These are phyloP conservation scores for Dermochelys coriacea DNA, from an alignment of 2,797 vertebrate species.

Conservation along the genomic window DNA sequence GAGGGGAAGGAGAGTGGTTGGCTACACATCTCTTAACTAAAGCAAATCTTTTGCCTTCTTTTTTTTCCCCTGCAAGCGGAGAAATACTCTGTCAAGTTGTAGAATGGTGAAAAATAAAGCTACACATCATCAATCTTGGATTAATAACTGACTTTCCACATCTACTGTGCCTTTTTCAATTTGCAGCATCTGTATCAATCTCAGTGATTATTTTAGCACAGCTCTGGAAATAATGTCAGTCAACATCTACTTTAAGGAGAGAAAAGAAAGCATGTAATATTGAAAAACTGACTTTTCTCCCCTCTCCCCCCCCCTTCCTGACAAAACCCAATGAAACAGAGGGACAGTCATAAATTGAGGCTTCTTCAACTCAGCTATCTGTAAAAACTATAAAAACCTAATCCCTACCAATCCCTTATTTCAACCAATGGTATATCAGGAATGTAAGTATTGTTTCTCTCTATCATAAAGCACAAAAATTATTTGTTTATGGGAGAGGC, in stretches of 20 bases:
- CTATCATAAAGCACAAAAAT: background rate
- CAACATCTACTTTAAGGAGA: background rate
- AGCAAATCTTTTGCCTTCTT: background rate
- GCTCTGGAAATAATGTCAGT: background rate
- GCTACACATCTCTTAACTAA: background rate
- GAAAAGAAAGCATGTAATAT: background rate
- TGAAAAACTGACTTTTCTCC: background rate
- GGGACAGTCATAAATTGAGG: background rate
- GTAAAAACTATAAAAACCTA: background rate
- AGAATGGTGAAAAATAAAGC: background rate
- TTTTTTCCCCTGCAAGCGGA: background rate
- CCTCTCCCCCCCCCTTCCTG: background rate
- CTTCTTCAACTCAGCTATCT: background rate
- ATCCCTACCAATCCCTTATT: background rate
- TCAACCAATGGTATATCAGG: background rate
- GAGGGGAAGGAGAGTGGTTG: background rate
- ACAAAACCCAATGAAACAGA: background rate
- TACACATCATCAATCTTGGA: background rate
- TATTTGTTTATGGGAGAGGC: fast-evolving
- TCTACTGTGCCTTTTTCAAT: background rate
- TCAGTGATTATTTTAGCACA: background rate
- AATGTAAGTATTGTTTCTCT: fast-evolving
- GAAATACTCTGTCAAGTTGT: background rate
- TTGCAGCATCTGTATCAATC: background rate
- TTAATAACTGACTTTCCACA: background rate